phyloP scores from a whole-genome alignment of 1,140 invertebrate genomes.

The Radopholus similis region DNA sequence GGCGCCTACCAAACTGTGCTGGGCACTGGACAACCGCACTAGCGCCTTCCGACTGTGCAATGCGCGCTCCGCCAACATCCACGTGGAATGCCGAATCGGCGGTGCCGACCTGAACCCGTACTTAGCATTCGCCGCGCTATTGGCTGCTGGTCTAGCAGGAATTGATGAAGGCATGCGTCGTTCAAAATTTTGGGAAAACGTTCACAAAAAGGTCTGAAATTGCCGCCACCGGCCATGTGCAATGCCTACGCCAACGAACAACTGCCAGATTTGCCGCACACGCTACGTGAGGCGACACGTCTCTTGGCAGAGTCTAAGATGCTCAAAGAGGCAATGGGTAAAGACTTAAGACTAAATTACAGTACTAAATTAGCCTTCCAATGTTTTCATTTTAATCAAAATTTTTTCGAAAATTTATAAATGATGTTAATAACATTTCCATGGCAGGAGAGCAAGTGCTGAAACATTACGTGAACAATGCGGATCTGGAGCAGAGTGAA shows the following conservation, averaged over 20 bases:
- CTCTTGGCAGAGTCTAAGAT: neutral
- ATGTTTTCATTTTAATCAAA: too few species aligned
- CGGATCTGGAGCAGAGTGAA: neutral
- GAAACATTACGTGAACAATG: constrained; percentile 2
- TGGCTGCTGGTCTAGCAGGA: constrained; percentile 9
- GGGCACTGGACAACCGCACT: constrained; percentile 6
- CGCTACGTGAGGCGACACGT: neutral
- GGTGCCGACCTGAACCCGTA: constrained; percentile 15
- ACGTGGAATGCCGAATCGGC: constrained; percentile 11
- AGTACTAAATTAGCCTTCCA: too few species aligned
- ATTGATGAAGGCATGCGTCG: constrained; percentile 13
- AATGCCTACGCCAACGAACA: neutral
- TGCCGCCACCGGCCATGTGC: neutral
- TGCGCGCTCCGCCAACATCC: neutral
- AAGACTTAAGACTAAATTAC: too few species aligned
- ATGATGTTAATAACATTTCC: too few species aligned
- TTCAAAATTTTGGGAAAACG: too few species aligned
- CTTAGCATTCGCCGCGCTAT: constrained; percentile 7
- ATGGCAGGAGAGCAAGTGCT: too few species aligned
- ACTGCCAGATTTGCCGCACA: constrained; percentile 1
- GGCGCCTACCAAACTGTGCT: constrained; percentile 15
- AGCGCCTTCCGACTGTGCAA: constrained; percentile 7
- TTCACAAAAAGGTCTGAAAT: constrained; percentile 3
- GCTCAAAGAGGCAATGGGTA: constrained; percentile 7
- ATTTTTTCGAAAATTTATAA: too few species aligned